Percentiles rank a stretch among this genome's conserved stretches.
Evolutionary conservation across 2,797 vertebrate species (phyloP).

Genomic region (Decapterus maruadsi): DNA sequence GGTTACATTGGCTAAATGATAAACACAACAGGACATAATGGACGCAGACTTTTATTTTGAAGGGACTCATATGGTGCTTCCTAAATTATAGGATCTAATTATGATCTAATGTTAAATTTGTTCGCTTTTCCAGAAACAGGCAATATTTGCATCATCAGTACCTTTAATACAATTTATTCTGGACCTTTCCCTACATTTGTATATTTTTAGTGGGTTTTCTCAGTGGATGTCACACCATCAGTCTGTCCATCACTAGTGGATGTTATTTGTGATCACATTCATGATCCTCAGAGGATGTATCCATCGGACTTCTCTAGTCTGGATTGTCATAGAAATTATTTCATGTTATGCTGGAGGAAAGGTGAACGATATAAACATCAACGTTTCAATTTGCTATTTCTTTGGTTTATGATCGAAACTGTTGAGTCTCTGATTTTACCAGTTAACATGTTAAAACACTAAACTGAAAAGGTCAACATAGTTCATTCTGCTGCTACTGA

Average conservation of each 20-base stretch:
- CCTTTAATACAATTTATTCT: background rate
- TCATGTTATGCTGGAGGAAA: no score
- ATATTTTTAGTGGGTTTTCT: background rate
- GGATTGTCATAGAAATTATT: no score
- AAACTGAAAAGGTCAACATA: background rate
- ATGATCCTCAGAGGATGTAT: no score
- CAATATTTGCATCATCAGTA: background rate
- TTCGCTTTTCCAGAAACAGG: background rate
- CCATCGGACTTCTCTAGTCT: background rate
- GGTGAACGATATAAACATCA: background rate
- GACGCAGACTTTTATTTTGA: background rate
- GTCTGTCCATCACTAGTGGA: no score
- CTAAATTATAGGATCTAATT: background rate
- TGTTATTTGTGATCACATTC: no score
- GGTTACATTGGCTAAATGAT: background rate
- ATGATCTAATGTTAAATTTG: background rate
- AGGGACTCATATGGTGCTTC: background rate
- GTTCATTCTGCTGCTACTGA: background rate
- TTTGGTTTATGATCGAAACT: background rate
- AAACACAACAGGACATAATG: background rate
- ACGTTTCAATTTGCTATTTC: background rate
- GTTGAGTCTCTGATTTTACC: background rate
- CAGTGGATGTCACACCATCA: no score
- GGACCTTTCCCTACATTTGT: background rate
- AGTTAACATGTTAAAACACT: background rate